Percentiles rank a stretch among this genome's conserved stretches.
These are phyloP conservation scores for Thalassophryne amazonica DNA, from an alignment of 2,797 vertebrate species.

Conservation along the genomic window DNA sequence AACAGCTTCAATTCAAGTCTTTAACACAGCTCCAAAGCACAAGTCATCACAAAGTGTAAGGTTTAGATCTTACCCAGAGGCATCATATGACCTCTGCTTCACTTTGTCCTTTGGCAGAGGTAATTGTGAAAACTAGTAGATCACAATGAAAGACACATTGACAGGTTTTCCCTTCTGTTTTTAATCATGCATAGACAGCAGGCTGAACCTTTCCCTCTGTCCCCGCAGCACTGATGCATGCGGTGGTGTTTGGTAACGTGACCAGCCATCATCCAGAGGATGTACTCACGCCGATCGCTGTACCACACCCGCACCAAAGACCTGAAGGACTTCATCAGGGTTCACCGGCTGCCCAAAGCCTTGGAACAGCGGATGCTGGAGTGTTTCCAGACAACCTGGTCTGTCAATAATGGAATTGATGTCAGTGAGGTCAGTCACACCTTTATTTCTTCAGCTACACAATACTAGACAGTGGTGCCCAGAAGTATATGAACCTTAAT, in stretches of 20 bases:
- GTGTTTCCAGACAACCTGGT: constrained; percentile 97
- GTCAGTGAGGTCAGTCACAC: constrained; percentile 59
- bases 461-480: too few relatives aligned
- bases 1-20: too few relatives aligned
- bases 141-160: too few relatives aligned
- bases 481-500: neutral
- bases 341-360: constrained; percentile 69
- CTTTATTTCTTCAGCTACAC: too few relatives aligned
- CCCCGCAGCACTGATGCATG: constrained; percentile 68
- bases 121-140: too few relatives aligned
- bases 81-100: too few relatives aligned
- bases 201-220: neutral
- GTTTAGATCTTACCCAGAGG: too few relatives aligned
- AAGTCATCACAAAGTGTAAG: too few relatives aligned
- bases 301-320: constrained; percentile 75
- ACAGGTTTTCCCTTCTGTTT: too few relatives aligned
- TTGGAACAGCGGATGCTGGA: constrained; percentile 94
- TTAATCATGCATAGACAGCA: too few relatives aligned
- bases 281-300: constrained; percentile 71
- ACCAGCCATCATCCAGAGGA: constrained; percentile 77
- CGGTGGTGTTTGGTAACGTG: constrained; percentile 76
- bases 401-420: constrained; percentile 94
- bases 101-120: too few relatives aligned
- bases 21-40: too few relatives aligned
- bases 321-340: constrained; percentile 75